These are phyloP conservation scores for Hirundichthys speculiger DNA, from an alignment of 2,113 vertebrate species.

Conservation along the genomic window DNA sequence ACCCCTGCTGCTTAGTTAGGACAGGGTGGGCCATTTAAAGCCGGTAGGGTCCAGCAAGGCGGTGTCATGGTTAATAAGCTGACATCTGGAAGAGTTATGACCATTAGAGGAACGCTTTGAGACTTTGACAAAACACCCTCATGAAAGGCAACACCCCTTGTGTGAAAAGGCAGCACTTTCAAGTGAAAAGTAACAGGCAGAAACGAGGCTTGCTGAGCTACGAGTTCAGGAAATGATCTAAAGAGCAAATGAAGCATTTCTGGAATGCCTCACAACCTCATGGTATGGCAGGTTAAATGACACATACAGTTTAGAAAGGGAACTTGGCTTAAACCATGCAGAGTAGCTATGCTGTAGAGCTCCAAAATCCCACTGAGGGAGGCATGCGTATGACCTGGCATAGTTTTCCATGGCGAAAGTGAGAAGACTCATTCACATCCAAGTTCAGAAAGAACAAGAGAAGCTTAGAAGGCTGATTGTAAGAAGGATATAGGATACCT, in stretches of 20 bases:
- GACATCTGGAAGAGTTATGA: constrained; percentile 80
- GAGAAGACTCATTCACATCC: constrained; percentile 17
- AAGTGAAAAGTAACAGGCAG: constrained; percentile 55
- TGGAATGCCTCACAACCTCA: constrained; percentile 65
- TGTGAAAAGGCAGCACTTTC: constrained; percentile 68
- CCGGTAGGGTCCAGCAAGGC: constrained; percentile 33
- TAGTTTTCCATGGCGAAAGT: constrained; percentile 32
- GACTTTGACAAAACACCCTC: constrained; percentile 64
- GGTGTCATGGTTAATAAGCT: constrained; percentile 76
- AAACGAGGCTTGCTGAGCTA: constrained; percentile 31
- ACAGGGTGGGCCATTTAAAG: constrained; percentile 73
- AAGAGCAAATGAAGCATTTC: constrained; percentile 70
- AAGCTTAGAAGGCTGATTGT: constrained; percentile 32
- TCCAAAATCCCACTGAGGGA: constrained; percentile 15
- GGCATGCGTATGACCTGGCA: neutral
- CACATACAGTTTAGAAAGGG: constrained; percentile 55
- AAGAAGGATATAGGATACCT: constrained; percentile 59
- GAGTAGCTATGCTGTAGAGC: constrained; percentile 1
- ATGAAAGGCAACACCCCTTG: constrained; percentile 65
- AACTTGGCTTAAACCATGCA: constrained; percentile 45
- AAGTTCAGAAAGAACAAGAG: constrained; percentile 11
- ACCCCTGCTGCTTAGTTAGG: constrained; percentile 71
- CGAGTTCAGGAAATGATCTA: constrained; percentile 65
- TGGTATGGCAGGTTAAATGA: constrained; percentile 59
- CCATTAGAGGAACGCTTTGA: constrained; percentile 62